Evolutionary conservation across 2,113 vertebrate genomes (phyloP), one percentile per base, ranked within the genome.

Genomic region (Toxotes jaculatrix): DNA sequence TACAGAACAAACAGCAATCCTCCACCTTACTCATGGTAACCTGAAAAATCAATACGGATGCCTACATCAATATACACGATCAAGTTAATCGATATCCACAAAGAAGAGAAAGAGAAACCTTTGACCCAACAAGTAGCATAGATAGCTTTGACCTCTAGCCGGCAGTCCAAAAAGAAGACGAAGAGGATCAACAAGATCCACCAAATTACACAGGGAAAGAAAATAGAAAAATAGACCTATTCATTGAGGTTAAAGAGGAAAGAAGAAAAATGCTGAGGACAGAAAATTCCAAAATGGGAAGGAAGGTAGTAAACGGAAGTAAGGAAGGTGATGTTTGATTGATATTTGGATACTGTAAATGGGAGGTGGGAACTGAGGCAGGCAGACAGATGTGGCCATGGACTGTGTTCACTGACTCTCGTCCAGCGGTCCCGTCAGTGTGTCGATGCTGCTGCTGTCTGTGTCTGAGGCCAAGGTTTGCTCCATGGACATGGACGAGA

Each of bases 401-500:
- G 59, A 62, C 63, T 67, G 90, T 68, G 83, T 72, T 91, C 95
- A 98, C 88, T 95, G 96, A 94, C 96, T 97, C 93, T 97, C 97
- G 84, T 98, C 98, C 9, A 98, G 95, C 45, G 95, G 94, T 86
- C 97, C 98, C 11, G 97, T 96, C 74, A 97, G 95, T 86, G 97
- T 96, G 86, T 99, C 98, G 42, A 98, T 96, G 94, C 97, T 98
- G 95, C 97, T 98, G 96, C 97, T 99, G 96, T 99, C 98, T 36
- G 98, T 98, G 93, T 99, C 98, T n/a, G 98, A 99, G 88, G 98
- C 97, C 95, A 99, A 83, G 1, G 98, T 99, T 92, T 99, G 98
- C 96, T 99, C 98, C 45, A 97, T 99, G 91, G 98, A 99, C 98
- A 99, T 95, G 94, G 98, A 99, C 62, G 98, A 99, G 93, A 99